Conservation (phyloP, 2,113 vertebrate species). For the Eubucco bourcierii region DNA sequence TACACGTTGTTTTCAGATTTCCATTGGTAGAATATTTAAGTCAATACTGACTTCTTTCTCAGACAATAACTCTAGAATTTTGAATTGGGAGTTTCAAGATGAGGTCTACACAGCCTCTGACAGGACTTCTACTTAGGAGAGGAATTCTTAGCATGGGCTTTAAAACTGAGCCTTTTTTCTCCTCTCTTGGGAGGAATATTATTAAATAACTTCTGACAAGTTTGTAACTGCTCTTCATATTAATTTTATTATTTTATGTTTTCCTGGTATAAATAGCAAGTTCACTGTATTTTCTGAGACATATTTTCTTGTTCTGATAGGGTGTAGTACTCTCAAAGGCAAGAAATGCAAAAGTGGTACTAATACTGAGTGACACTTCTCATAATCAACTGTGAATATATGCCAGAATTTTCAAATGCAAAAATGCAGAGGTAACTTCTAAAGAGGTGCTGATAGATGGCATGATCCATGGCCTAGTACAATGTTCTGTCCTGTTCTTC, state of each 20-base stretch:
- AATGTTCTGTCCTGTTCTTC: neutral
- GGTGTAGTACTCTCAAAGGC: neutral
- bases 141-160: neutral
- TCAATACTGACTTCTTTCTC: neutral
- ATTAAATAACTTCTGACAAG: neutral
- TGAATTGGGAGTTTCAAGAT: neutral
- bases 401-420: neutral
- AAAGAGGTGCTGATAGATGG: neutral
- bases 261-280: neutral
- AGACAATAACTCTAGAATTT: neutral
- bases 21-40: neutral
- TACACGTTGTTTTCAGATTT: neutral
- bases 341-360: neutral
- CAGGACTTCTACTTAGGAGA: neutral
- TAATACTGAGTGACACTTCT: neutral
- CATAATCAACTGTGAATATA: constrained; percentile 8
- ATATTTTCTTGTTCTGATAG: neutral
- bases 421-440: neutral
- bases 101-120: neutral
- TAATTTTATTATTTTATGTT: neutral
- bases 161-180: neutral
- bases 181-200: neutral
- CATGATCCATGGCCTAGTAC: neutral
- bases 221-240: neutral
- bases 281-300: neutral